These are phyloP conservation scores for Galaxea fascicularis DNA, from an alignment of 92 coral and sea anemone genomes.

Conservation along the genomic window DNA sequence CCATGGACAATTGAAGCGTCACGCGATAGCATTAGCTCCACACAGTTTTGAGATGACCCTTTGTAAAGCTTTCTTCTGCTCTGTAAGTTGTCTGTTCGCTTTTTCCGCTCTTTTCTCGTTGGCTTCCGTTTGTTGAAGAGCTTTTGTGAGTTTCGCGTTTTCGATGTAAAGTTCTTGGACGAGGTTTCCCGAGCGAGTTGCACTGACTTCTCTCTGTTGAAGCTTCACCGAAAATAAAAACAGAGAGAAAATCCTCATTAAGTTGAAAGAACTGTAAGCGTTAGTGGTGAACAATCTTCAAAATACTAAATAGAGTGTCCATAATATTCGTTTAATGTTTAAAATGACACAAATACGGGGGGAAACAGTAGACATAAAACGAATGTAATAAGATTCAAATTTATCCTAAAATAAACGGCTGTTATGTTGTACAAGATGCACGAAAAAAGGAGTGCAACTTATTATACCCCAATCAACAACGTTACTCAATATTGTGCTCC, in stretches of 20 bases:
- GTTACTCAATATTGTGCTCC: no score
- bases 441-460: no score
- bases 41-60: conserved; percentile 97
- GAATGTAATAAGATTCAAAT: no score
- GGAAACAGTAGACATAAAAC: no score
- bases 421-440: no score
- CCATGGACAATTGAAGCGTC: neutral
- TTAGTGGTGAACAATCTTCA: no score
- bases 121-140: conserved; percentile 92
- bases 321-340: no score
- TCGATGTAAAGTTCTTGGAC: conserved; percentile 98
- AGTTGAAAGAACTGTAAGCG: no score
- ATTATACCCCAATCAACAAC: no score
- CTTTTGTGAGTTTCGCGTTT: conserved; percentile 92
- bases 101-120: conserved; percentile 95
- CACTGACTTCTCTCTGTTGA: conserved; percentile 84
- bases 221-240: conserved; percentile 57
- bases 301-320: no score
- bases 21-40: conserved; percentile 98
- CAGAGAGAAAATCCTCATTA: neutral
- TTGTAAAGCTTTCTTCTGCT: conserved; percentile 96
- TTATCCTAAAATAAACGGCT: no score
- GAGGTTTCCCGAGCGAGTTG: conserved; percentile 86
- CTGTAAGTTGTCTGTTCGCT: conserved; percentile 89
- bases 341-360: no score